These are phyloP conservation scores for Zosterops hypoxanthus DNA, from an alignment of 2,113 vertebrate species.

Conservation along the genomic window DNA sequence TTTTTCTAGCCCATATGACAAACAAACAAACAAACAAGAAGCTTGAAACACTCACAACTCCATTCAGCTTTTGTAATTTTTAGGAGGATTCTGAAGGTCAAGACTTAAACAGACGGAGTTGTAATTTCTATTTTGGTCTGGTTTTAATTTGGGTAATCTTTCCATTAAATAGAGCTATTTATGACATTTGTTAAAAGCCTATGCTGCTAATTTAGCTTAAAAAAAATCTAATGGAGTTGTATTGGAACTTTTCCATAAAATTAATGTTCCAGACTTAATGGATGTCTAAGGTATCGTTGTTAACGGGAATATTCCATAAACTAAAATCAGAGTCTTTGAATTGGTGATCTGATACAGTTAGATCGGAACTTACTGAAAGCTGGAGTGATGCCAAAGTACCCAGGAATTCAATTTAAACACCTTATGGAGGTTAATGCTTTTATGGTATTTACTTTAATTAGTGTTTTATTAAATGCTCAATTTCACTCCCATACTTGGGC, in stretches of 20 bases:
- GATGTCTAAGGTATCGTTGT: slow-evolving; percentile 82
- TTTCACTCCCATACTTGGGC: slow-evolving; percentile 43
- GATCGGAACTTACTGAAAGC: slow-evolving; percentile 74
- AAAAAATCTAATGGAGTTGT: slow-evolving; percentile 77
- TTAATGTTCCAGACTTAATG: slow-evolving; percentile 82
- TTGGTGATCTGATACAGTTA: slow-evolving; percentile 77
- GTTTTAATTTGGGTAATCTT: slow-evolving; percentile 77
- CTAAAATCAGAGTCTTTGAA: slow-evolving; percentile 74
- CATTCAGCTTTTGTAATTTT: slow-evolving; percentile 44
- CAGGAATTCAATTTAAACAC: slow-evolving; percentile 82
- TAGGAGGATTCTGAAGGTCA: slow-evolving; percentile 73
- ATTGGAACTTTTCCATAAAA: slow-evolving; percentile 84
- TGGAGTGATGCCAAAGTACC: slow-evolving; percentile 78
- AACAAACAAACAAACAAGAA: slow-evolving; percentile 42
- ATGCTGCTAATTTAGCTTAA: slow-evolving; percentile 77
- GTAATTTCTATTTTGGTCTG: slow-evolving; percentile 80
- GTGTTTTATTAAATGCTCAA: slow-evolving; percentile 71
- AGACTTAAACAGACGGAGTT: slow-evolving; percentile 54
- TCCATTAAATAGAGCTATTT: slow-evolving; percentile 79
- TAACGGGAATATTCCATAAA: slow-evolving; percentile 79
- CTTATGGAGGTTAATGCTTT: slow-evolving; percentile 78
- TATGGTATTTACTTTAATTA: slow-evolving; percentile 75
- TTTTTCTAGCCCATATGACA: neutral
- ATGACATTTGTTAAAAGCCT: slow-evolving; percentile 83
- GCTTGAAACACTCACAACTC: slow-evolving; percentile 17